These are phyloP conservation scores for Geodia barretti DNA, from an alignment of 37 sponge, comb jelly and placozoan species.

Conservation along the genomic window DNA sequence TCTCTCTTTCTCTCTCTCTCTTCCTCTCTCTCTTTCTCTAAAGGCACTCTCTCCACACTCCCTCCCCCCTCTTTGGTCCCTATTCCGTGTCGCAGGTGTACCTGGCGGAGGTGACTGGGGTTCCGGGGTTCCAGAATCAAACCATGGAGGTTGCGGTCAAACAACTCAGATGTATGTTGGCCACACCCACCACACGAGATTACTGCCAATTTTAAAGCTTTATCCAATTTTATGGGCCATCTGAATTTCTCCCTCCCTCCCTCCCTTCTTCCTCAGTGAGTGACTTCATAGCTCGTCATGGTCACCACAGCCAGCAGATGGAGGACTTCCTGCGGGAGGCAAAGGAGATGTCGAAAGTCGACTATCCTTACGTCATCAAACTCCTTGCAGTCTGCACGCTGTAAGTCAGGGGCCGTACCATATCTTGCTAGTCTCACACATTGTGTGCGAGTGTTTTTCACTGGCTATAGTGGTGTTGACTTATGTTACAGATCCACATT, in stretches of 20 bases:
- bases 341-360: constrained; percentile 81
- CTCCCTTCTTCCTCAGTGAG: constrained; percentile 21
- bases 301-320: constrained; percentile 79
- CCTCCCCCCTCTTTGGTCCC: too few relatives aligned
- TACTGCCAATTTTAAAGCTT: neutral
- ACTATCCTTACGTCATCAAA: constrained; percentile 71
- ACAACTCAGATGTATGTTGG: constrained; percentile 76
- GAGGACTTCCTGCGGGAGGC: constrained; percentile 88
- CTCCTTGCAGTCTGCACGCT: constrained; percentile 78
- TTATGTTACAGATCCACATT: too few relatives aligned
- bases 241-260: neutral
- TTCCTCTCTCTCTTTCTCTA: neutral
- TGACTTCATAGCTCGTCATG: constrained; percentile 67
- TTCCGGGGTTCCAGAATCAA: constrained; percentile 46
- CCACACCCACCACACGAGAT: neutral
- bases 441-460: too few relatives aligned
- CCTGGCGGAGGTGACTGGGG: constrained; percentile 36
- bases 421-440: neutral
- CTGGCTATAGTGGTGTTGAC: too few relatives aligned
- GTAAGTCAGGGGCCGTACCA: constrained; percentile 48
- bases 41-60: too few relatives aligned
- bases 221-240: neutral
- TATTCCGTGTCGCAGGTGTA: constrained; percentile 50
- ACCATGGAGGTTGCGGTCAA: constrained; percentile 70
- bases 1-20: neutral